These are phyloP conservation scores for Choristoneura rosaceana DNA, from an alignment of 2,888 invertebrate genomes.

Conservation along the genomic window DNA sequence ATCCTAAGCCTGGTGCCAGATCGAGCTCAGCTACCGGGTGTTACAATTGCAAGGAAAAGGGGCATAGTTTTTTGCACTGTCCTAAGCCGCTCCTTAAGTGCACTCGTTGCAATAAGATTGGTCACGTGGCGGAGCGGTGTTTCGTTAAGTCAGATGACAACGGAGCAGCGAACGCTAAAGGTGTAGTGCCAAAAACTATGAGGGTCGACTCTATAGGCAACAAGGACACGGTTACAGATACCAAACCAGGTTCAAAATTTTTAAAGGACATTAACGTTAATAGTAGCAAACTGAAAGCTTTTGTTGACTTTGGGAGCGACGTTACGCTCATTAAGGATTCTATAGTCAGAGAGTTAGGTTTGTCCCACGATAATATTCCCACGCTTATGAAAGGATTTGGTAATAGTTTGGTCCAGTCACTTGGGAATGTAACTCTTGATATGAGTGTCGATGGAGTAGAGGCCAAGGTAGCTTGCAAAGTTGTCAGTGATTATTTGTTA, in stretches of 20 bases:
- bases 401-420: slow-evolving; percentile 5
- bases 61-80: neutral
- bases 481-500: too few relatives aligned
- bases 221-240: neutral
- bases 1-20: neutral
- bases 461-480: too few relatives aligned
- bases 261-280: neutral
- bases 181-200: neutral
- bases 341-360: neutral
- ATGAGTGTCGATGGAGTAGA: slow-evolving; percentile 9
- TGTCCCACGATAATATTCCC: neutral
- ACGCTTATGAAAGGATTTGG: slow-evolving; percentile 30
- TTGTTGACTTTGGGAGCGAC: neutral
- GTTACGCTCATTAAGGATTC: neutral
- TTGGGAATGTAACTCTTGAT: neutral
- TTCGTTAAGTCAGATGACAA: neutral
- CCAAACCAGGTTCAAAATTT: neutral
- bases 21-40: neutral
- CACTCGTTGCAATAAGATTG: neutral
- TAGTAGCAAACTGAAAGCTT: neutral
- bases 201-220: neutral
- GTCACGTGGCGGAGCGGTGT: neutral
- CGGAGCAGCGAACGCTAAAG: neutral
- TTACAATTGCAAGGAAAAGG: neutral
- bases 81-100: neutral